Percentiles rank a stretch among this genome's conserved stretches.
Conservation (phyloP, 2,113 vertebrate genomes). For the Indicator maculatus region DNA sequence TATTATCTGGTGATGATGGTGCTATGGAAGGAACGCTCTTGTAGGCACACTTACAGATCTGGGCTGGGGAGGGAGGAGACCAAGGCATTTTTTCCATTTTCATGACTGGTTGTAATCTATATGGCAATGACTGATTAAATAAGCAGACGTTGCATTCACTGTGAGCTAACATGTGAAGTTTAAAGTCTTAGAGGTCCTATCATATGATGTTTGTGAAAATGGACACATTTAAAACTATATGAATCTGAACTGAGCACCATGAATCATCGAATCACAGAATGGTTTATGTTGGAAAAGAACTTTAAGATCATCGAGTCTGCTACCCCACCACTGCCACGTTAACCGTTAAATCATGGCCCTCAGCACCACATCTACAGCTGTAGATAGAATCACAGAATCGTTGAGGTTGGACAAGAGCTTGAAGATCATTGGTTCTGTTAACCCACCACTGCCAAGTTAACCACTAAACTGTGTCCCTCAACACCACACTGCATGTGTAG, state of each 20-base stretch:
- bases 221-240: not conserved
- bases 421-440: not conserved
- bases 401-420: not conserved
- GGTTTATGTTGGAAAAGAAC: not conserved
- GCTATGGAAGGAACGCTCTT: conserved; percentile 63
- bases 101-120: not conserved
- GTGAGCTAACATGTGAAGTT: not conserved
- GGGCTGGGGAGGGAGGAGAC: not conserved
- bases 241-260: too few relatives aligned
- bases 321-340: not conserved
- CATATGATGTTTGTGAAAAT: rapidly evolving
- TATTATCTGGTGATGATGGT: conserved; percentile 57
- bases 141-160: not conserved
- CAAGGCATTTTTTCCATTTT: not conserved
- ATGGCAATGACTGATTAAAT: not conserved
- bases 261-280: not conserved
- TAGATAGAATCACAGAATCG: not conserved
- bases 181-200: not conserved
- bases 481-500: not conserved
- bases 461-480: too few relatives aligned
- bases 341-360: too few relatives aligned
- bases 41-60: not conserved
- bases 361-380: not conserved
- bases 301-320: not conserved
- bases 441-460: not conserved